Evolutionary conservation across 2,888 invertebrate species (phyloP).

Genomic region (Lasioglossum calceatum): DNA sequence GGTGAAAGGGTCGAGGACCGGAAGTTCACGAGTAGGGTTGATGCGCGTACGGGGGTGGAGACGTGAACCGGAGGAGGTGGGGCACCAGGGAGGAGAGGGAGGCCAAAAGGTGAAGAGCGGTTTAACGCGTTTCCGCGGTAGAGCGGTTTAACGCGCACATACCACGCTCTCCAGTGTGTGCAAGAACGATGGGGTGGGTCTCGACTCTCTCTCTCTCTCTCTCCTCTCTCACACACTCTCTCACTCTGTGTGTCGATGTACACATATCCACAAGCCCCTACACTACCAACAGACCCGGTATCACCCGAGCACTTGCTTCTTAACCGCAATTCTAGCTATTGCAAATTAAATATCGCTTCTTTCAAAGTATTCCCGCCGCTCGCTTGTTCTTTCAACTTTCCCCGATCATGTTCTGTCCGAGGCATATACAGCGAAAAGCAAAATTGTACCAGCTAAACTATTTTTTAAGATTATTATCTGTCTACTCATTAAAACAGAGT

Average conservation of each 20-base stretch:
- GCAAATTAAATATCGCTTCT: conserved; percentile 33
- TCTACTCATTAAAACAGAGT: no score
- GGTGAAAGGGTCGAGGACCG: conserved; percentile 73
- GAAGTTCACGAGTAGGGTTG: conserved; percentile 69
- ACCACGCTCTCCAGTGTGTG: conserved; percentile 40
- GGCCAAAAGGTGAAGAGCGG: conserved; percentile 64
- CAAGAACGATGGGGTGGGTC: conserved; percentile 19
- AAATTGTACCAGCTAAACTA: no score
- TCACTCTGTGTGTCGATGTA: conserved; percentile 17
- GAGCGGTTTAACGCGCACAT: conserved; percentile 71
- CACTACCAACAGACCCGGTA: conserved; percentile 1
- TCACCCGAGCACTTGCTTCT: background rate
- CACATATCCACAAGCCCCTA: background rate
- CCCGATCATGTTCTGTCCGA: background rate
- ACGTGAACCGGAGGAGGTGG: background rate
- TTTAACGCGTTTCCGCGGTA: conserved; percentile 74
- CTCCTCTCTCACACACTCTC: background rate
- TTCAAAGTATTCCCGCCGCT: background rate
- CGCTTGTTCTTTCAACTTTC: background rate
- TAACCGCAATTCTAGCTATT: conserved; percentile 23
- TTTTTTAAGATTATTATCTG: no score
- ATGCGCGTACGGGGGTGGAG: conserved; percentile 58
- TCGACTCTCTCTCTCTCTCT: background rate
- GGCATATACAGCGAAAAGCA: no score
- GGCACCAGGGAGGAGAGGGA: conserved; percentile 15